Percentiles rank a stretch among this genome's conserved stretches.
phyloP scores from a whole-genome alignment of 2,888 invertebrate genomes.

The Euphydryas editha region DNA sequence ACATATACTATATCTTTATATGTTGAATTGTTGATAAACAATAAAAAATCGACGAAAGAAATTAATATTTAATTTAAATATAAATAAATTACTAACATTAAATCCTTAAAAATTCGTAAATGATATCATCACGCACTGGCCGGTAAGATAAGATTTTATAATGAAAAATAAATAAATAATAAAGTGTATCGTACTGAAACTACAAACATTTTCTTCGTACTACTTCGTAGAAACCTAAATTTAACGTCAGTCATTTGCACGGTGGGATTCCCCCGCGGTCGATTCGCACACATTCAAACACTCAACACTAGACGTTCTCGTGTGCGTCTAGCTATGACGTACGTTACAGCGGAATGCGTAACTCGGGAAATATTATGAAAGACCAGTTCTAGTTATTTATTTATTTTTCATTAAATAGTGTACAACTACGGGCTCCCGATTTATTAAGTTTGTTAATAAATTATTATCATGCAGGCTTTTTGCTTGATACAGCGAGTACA shows the following conservation, averaged over 20 bases:
- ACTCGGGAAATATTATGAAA: conserved; percentile 24
- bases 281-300: conserved; percentile 32
- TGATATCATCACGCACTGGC: neutral
- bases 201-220: too few species aligned
- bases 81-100: too few species aligned
- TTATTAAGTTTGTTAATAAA: too few species aligned
- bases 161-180: neutral
- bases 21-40: too few species aligned
- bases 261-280: conserved; percentile 68
- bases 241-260: conserved; percentile 52
- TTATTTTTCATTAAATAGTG: too few species aligned
- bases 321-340: neutral
- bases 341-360: conserved; percentile 4
- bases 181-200: neutral
- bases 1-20: too few species aligned
- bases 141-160: neutral
- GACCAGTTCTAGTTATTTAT: conserved; percentile 25
- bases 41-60: too few species aligned
- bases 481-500: too few species aligned
- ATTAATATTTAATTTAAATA: too few species aligned
- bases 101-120: neutral
- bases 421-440: too few species aligned
- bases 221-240: conserved; percentile 39
- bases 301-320: neutral
- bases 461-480: too few species aligned